Evolutionary conservation across 1,140 invertebrate species (phyloP), one percentile per base, ranked within the genome.

Genomic region (Bicyclus anynana): DNA sequence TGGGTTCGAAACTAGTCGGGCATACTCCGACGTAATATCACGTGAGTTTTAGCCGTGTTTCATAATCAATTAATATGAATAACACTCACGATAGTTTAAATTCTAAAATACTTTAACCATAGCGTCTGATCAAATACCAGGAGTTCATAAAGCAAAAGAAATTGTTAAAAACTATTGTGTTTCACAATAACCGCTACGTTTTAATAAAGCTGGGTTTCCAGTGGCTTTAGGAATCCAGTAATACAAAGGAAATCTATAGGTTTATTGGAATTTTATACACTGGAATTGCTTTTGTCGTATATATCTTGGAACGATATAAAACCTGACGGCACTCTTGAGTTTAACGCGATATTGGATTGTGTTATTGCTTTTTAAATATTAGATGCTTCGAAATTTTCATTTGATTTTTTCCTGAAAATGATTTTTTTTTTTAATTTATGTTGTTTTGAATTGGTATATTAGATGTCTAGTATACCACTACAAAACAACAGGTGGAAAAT

Each of bases 221-320:
- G 44, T 47, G 44, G 44, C 44, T 47, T 14, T 16, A 27, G 44
- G 44, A 47, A 47, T 47, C 20, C 23, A 26, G 44, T 27, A 47
- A 26, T 26, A 47, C 23, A 47, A 47, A 47, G 44, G 44, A 26
- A 47, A 47, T 47, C 20, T 26, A 47, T 47, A 47, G 44, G 20
- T 47, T 47, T 47, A 47, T 47, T 27, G 44, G 44, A 47, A 47
- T 47, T 23, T 47, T 47, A 47, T 47, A 14, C 44, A 47, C 44
- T 47, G n/a, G 44, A 47, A 47, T 47, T 47, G 44, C 44, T 47
- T 27, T 47, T 47, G 44, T 47, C 44, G 20, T 47, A 44, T 44
- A 40, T 40, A 44, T 44, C 40, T 44, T 1, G 16, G 40, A 44
- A 20, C 40, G 40, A 44, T 44, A 44, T 44, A 44, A 44, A 38